Evolutionary conservation across 1,140 invertebrate genomes (phyloP), one percentile per base, ranked within the genome.

Genomic region (Apis dorsata): DNA sequence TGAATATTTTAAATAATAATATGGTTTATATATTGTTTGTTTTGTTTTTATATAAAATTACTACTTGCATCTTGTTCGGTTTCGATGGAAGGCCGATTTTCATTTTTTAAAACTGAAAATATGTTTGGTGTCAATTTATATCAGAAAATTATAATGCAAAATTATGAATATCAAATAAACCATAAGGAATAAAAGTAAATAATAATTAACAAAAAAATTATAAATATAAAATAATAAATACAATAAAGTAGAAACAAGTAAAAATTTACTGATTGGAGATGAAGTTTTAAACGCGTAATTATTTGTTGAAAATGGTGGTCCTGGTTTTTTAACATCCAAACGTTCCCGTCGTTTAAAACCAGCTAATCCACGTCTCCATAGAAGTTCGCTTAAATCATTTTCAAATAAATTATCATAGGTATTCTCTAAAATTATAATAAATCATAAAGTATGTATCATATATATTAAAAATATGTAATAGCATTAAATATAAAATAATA

Each of bases 281-380:
- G 92, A 90, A 49, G 86, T 89, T 84, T 94, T 94, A 66, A 95
- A 95, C 55, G 94, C 94, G 81, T 94, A 95, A 91, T 95, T 95
- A 91, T 95, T 96, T 2, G 95, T 95, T 74, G 95, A 95, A 93
- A 97, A 96, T 68, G 95, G 95, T 44, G 98, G 98, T 57, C 98
- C 98, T 5, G 98, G 98, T 94, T 99, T 99, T 94, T 99, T 99
- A n/a, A 98, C 98, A 94, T 98, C 98, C 62, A 98, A 95, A 88
- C 98, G 95, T 94, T 98, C 98, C 81, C 96, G 95, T 88, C 98
- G 95, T 86, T 97, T 96, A 93, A 98, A 98, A 55, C 97, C 96
- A 49, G 92, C 88, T 15, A 93, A 84, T 72, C 92, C 91, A 69
- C 88, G 90, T n/a, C 90, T 84, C 88, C 91, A 89, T 62, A 94